A percentile compares a stretch with the other conserved stretches of the same genome.
These are phyloP conservation scores for Rhagologus leucostigma DNA, from an alignment of 2,113 vertebrate species.

Conservation along the genomic window DNA sequence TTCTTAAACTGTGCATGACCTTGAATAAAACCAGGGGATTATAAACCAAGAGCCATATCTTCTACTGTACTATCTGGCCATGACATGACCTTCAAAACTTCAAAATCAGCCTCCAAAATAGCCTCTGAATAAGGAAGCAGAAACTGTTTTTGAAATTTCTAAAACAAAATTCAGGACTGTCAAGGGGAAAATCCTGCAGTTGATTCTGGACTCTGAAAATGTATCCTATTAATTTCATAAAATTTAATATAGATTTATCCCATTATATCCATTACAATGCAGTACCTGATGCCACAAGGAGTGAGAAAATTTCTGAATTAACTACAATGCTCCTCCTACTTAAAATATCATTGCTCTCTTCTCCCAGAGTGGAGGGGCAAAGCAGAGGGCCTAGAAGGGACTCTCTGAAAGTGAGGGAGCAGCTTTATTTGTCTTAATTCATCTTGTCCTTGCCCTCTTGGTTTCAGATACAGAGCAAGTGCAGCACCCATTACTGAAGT, in stretches of 20 bases:
- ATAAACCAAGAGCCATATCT: neutral
- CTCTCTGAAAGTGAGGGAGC: neutral
- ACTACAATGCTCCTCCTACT: neutral
- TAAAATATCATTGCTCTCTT: neutral
- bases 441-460: neutral
- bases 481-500: neutral
- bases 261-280: neutral
- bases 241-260: neutral
- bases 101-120: neutral
- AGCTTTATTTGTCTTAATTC: neutral
- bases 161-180: neutral
- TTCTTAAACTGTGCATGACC: neutral
- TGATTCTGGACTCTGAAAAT: neutral
- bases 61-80: neutral
- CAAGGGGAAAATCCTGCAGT: neutral
- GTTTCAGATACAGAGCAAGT: neutral
- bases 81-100: neutral
- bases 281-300: neutral
- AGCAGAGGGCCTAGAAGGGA: neutral
- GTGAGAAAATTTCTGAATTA: neutral
- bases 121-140: neutral
- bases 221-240: neutral
- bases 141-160: neutral
- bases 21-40: neutral
- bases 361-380: neutral